Evolutionary conservation across 1,140 invertebrate genomes (phyloP).

Genomic region (Tetragonula clypearis): DNA sequence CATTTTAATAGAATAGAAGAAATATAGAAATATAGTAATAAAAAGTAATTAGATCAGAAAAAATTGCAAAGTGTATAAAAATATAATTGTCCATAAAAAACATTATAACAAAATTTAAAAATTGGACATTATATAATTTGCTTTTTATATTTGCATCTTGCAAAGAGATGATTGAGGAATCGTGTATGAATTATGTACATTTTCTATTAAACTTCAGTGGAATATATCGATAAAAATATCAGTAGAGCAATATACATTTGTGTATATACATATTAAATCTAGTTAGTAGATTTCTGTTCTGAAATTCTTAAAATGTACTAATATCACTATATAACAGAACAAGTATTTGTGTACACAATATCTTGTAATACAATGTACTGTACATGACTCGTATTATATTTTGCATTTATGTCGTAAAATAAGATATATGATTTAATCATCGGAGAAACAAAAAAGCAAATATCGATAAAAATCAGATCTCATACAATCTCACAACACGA

Average conservation of each 20-base stretch:
- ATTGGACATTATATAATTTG: constrained; percentile 11
- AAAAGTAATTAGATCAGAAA: neutral
- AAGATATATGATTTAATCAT: constrained; percentile 3
- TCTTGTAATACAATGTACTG: constrained; percentile 45
- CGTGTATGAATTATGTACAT: constrained; percentile 57
- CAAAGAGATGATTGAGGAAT: constrained; percentile 49
- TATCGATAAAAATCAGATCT: constrained; percentile 43
- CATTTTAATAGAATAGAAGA: neutral
- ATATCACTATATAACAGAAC: constrained; percentile 53
- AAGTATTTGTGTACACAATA: constrained; percentile 32
- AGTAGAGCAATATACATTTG: constrained; percentile 55
- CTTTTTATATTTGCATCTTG: constrained; percentile 56
- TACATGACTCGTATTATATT: constrained; percentile 56
- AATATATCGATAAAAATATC: constrained; percentile 54
- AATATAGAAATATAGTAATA: neutral
- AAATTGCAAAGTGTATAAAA: constrained; percentile 10
- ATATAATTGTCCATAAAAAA: constrained; percentile 3
- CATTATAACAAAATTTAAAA: neutral
- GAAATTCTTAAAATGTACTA: constrained; percentile 38
- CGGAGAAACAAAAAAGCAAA: constrained; percentile 14
- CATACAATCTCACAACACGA: constrained; percentile 10
- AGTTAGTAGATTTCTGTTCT: constrained; percentile 35
- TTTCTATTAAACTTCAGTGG: constrained; percentile 20
- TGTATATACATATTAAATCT: constrained; percentile 55
- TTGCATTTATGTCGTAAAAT: constrained; percentile 18